Conservation (phyloP, 1,140 invertebrate species). For the Eriosoma lanigerum region DNA sequence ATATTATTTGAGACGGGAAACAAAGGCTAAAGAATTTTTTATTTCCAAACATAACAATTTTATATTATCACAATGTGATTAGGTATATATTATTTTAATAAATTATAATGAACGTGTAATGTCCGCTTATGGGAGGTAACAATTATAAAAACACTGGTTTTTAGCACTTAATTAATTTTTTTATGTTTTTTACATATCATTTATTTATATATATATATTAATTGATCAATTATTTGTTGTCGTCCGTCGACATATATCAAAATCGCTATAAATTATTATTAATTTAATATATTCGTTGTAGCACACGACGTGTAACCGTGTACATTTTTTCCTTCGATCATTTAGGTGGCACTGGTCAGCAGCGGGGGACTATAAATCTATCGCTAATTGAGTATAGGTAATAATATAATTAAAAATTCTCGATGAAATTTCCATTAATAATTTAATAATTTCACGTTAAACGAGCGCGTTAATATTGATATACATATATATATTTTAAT, state of each 20-base stretch:
- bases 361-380: constrained; percentile 12
- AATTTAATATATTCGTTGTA: constrained; percentile 8
- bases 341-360: neutral
- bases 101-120: no score
- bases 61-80: no score
- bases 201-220: no score
- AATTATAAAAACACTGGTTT: constrained; percentile 34
- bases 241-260: no score
- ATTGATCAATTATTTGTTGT: constrained; percentile 40
- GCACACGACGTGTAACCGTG: neutral
- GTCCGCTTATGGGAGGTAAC: constrained; percentile 19
- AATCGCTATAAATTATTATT: constrained; percentile 39
- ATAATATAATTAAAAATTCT: constrained; percentile 27
- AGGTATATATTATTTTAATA: no score
- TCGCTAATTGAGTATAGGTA: constrained; percentile 31
- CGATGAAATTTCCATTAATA: neutral
- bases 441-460: neutral
- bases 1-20: no score
- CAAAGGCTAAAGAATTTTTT: no score
- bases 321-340: neutral
- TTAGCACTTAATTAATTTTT: constrained; percentile 2
- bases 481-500: no score
- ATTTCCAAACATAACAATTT: no score
- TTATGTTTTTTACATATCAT: neutral
- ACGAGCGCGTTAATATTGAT: no score